phyloP scores from a whole-genome alignment of 1,140 invertebrate species.

The Solenopsis invicta region DNA sequence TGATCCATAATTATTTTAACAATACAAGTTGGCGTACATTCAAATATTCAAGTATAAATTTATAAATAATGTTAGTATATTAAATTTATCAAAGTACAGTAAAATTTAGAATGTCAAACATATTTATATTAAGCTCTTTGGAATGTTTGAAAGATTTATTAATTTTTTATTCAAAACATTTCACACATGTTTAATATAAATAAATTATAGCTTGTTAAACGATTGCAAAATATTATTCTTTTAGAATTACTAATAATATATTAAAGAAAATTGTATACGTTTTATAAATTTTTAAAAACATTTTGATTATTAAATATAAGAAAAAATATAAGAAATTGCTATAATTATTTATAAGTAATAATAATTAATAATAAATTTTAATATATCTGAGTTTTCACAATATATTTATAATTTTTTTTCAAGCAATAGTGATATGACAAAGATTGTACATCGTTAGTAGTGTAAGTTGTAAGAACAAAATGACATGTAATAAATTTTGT shows the following conservation, averaged over 20 bases:
- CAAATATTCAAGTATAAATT: background rate
- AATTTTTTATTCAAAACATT: background rate
- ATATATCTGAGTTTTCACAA: background rate
- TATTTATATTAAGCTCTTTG: background rate
- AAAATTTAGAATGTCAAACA: too few species aligned
- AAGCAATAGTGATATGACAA: background rate
- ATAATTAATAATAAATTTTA: background rate
- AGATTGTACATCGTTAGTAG: background rate
- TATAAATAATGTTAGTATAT: background rate
- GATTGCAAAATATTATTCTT: background rate
- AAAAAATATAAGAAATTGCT: too few species aligned
- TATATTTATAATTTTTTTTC: background rate
- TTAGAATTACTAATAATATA: background rate
- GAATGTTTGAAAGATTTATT: background rate
- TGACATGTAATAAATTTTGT: background rate
- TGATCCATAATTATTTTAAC: background rate
- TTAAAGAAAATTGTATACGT: background rate
- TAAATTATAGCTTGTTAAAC: background rate
- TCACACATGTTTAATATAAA: background rate
- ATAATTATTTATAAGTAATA: background rate
- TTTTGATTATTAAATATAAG: too few species aligned
- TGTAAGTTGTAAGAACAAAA: background rate
- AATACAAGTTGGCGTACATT: background rate
- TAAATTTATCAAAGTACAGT: too few species aligned
- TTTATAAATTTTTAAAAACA: background rate